Evolutionary conservation across 2,888 invertebrate genomes (phyloP).

Genomic region (Sarcophaga subvicina): DNA sequence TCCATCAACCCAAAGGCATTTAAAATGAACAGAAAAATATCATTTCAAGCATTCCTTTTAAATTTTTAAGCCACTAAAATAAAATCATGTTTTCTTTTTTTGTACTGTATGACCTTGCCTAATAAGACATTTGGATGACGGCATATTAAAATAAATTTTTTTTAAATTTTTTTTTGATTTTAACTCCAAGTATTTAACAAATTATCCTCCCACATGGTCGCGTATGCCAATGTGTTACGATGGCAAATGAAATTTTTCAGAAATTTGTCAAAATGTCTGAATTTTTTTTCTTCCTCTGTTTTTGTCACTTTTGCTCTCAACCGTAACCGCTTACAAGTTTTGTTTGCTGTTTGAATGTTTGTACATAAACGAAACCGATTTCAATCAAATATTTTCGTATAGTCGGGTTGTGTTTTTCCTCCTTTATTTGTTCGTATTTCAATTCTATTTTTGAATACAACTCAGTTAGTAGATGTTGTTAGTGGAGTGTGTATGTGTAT

Average conservation of each 20-base stretch:
- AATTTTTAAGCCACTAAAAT: background rate
- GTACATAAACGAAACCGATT: background rate
- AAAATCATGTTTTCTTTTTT: background rate
- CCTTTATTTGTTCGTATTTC: background rate
- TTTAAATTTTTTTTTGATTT: background rate
- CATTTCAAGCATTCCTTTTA: background rate
- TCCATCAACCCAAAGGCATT: background rate
- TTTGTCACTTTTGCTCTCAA: slow-evolving; percentile 44
- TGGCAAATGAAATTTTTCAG: slow-evolving; percentile 46
- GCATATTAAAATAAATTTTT: slow-evolving; percentile 8
- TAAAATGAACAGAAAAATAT: slow-evolving; percentile 14
- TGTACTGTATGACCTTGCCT: background rate
- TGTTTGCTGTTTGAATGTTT: background rate
- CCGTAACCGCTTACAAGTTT: slow-evolving; percentile 21
- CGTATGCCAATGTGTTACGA: background rate
- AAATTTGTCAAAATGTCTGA: slow-evolving; percentile 79
- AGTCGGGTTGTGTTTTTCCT: slow-evolving; percentile 33
- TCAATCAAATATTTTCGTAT: slow-evolving; percentile 25
- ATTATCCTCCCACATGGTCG: background rate
- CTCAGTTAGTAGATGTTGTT: too few species aligned
- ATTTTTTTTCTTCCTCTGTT: slow-evolving; percentile 51
- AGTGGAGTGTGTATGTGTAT: too few species aligned
- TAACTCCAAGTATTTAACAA: background rate
- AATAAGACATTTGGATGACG: background rate
- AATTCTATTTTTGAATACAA: background rate